A percentile compares a stretch with the other conserved stretches of the same genome.
Evolutionary conservation across 2,888 invertebrate species (phyloP).

Genomic region (Nomada lathburiana): DNA sequence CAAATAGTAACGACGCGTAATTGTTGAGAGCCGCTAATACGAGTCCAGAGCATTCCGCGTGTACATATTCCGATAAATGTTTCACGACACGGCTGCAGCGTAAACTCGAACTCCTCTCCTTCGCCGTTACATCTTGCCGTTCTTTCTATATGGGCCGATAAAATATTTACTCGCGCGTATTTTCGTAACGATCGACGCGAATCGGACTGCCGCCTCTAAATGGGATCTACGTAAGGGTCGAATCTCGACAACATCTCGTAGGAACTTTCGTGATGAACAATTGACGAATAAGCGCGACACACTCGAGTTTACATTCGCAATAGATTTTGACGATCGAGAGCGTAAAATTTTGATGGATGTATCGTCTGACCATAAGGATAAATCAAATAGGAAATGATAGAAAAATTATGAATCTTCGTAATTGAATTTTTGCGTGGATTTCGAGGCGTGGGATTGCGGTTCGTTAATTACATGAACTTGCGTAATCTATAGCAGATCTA

Average conservation of each 20-base stretch:
- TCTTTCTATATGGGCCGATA: conserved; percentile 23
- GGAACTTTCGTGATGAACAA: conserved; percentile 13
- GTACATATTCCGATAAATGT: conserved; percentile 40
- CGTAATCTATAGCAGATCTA: no score
- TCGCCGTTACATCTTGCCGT: conserved; percentile 7
- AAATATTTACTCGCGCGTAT: conserved; percentile 46
- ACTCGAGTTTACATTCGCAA: conserved; percentile 26
- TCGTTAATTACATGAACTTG: no score
- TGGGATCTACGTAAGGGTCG: no score
- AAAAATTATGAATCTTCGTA: no score
- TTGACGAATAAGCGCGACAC: conserved; percentile 28
- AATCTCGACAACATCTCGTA: background rate
- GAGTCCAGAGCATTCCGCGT: conserved; percentile 16
- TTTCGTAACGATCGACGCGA: background rate
- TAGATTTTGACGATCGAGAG: background rate
- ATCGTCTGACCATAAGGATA: no score
- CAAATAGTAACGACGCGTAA: conserved; percentile 64
- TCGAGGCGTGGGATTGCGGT: no score
- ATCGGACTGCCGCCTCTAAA: background rate
- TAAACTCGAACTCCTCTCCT: conserved; percentile 12
- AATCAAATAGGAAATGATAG: no score
- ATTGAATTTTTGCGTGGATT: no score
- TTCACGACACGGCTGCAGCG: conserved; percentile 33
- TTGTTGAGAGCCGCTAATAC: conserved; percentile 52
- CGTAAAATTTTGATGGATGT: background rate